Conservation (phyloP, 2,113 vertebrate genomes). For the Callionymus lyra region DNA sequence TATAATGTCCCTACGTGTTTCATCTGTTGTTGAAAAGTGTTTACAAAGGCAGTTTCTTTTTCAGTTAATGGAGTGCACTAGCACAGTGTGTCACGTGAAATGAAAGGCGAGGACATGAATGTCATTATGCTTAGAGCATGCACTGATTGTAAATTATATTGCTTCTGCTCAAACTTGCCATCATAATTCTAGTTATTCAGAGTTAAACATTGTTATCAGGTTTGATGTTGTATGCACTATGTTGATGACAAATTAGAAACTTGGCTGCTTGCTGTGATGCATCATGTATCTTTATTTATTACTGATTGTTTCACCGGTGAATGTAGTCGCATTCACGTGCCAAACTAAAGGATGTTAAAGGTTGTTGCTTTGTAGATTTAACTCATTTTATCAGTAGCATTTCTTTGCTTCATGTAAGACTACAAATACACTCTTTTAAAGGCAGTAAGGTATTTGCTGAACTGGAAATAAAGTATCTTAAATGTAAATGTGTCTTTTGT, state of each 20-base stretch:
- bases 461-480: conserved; percentile 66
- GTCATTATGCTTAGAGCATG: conserved; percentile 72
- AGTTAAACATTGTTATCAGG: conserved; percentile 67
- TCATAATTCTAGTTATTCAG: conserved; percentile 62
- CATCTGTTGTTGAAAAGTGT: conserved; percentile 66
- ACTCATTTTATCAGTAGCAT: conserved; percentile 62
- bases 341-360: conserved; percentile 52
- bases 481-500: conserved; percentile 32
- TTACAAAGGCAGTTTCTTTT: conserved; percentile 63
- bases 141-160: conserved; percentile 75
- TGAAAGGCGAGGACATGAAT: conserved; percentile 58
- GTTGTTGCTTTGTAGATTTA: conserved; percentile 61
- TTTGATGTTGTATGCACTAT: conserved; percentile 75
- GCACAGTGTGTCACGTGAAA: conserved; percentile 57
- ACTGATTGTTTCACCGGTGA: conserved; percentile 58
- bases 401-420: conserved; percentile 66
- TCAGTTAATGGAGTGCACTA: conserved; percentile 56
- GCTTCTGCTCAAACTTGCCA: conserved; percentile 65
- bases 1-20: conserved; percentile 63
- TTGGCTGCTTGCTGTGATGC: conserved; percentile 71
- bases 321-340: conserved; percentile 57
- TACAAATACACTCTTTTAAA: conserved; percentile 61
- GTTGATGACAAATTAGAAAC: conserved; percentile 63
- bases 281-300: conserved; percentile 63
- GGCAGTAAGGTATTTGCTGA: conserved; percentile 66